These are phyloP conservation scores for Micronisus gabar DNA, from an alignment of 2,113 vertebrate species.

Conservation along the genomic window DNA sequence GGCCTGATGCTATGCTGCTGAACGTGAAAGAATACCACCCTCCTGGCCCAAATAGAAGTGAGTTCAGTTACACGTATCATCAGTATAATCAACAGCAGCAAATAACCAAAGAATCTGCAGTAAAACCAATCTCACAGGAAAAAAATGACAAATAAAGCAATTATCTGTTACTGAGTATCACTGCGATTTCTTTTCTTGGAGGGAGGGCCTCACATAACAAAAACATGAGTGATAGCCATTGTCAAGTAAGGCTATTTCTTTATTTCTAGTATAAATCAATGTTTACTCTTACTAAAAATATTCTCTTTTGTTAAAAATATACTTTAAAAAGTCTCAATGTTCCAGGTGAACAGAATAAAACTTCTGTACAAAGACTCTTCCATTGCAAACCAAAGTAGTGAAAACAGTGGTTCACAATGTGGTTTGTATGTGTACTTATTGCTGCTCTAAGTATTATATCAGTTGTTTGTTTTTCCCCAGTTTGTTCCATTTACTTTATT, in stretches of 20 bases:
- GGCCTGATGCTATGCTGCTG: background rate
- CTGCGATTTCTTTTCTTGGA: background rate
- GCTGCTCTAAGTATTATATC: background rate
- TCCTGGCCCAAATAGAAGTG: background rate
- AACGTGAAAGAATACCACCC: background rate
- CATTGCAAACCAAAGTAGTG: background rate
- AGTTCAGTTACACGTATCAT: background rate
- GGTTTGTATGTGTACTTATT: background rate
- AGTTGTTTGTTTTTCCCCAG: background rate
- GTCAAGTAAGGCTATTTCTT: background rate
- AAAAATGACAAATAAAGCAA: background rate
- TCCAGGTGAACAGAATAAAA: background rate
- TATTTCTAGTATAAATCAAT: background rate
- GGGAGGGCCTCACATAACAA: background rate
- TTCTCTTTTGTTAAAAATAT: background rate
- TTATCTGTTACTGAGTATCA: background rate
- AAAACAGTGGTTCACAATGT: background rate
- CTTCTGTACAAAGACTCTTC: background rate
- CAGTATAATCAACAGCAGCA: background rate
- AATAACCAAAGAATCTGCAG: background rate
- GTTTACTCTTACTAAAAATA: background rate
- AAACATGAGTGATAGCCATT: accelerated
- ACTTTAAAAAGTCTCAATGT: background rate
- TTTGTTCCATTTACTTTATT: background rate
- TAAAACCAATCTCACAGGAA: background rate